Evolutionary conservation across 2,113 vertebrate genomes (phyloP).

Genomic region (Rhea pennata): DNA sequence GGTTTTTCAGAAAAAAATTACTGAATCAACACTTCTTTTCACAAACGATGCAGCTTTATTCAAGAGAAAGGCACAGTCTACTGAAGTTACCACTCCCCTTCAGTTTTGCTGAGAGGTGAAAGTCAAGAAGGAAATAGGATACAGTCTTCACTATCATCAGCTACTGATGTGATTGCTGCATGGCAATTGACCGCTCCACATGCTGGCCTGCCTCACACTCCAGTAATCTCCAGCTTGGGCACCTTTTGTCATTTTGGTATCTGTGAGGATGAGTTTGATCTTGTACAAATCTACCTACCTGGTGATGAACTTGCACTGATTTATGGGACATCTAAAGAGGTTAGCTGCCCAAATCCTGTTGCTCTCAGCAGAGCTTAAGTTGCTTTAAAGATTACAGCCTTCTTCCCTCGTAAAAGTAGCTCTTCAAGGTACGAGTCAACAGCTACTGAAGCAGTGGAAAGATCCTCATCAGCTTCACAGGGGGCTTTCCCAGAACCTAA

Average conservation of each 20-base stretch:
- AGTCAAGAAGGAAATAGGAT: not conserved
- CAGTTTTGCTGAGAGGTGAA: not conserved
- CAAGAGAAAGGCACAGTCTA: not conserved
- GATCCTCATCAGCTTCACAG: not conserved
- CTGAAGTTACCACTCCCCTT: not conserved
- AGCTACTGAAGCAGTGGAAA: not conserved
- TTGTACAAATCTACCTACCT: not conserved
- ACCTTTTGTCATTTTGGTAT: not conserved
- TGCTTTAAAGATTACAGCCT: not conserved
- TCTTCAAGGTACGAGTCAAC: slow-evolving; percentile 12
- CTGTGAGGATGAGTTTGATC: not conserved
- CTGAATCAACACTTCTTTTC: not conserved
- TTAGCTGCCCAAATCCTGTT: not conserved
- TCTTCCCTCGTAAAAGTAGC: not conserved
- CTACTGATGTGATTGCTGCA: not conserved
- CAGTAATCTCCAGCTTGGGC: not conserved
- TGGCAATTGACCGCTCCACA: not conserved
- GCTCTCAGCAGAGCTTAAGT: not conserved
- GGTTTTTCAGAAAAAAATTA: not conserved
- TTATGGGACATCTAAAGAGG: not conserved
- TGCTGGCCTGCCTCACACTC: not conserved
- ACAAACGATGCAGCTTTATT: slow-evolving; percentile 1
- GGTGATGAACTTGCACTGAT: not conserved
- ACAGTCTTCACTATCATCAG: not conserved
- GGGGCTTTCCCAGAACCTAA: slow-evolving; percentile 9